Evolutionary conservation across 2,113 vertebrate genomes (phyloP).

Genomic region (Dryoscopus gambensis): DNA sequence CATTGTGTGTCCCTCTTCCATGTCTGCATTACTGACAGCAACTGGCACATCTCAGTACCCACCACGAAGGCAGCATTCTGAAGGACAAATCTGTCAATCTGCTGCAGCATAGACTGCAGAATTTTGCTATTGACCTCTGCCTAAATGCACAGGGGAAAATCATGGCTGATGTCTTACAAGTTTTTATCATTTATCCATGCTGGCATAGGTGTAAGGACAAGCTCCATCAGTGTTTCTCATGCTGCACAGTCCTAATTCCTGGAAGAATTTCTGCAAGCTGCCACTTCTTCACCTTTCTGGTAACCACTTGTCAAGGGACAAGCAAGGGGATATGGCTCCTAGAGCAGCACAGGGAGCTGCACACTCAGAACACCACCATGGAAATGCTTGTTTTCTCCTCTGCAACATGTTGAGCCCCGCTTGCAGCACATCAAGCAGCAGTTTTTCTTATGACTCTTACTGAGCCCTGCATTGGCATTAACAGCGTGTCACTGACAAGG

Average conservation of each 20-base stretch:
- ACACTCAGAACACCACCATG: neutral
- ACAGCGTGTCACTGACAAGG: neutral
- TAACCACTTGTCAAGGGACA: neutral
- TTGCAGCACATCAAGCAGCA: neutral
- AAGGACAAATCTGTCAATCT: neutral
- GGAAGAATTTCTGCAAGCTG: neutral
- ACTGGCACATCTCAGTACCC: neutral
- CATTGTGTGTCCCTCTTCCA: too few species aligned
- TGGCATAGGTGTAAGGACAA: neutral
- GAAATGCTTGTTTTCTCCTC: neutral
- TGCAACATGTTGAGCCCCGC: neutral
- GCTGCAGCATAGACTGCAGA: neutral
- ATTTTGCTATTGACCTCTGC: neutral
- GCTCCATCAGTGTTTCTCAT: neutral
- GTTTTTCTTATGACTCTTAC: neutral
- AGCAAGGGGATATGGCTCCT: neutral
- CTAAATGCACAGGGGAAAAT: neutral
- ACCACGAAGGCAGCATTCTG: neutral
- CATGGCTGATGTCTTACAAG: neutral
- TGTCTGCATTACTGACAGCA: neutral
- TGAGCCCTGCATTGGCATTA: neutral
- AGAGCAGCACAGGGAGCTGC: neutral
- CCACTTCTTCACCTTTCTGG: neutral
- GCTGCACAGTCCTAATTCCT: neutral
- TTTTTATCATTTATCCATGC: neutral